Base-by-base conservation (phyloP, 2,113 vertebrate species). In the Hydropotes inermis region DNA sequence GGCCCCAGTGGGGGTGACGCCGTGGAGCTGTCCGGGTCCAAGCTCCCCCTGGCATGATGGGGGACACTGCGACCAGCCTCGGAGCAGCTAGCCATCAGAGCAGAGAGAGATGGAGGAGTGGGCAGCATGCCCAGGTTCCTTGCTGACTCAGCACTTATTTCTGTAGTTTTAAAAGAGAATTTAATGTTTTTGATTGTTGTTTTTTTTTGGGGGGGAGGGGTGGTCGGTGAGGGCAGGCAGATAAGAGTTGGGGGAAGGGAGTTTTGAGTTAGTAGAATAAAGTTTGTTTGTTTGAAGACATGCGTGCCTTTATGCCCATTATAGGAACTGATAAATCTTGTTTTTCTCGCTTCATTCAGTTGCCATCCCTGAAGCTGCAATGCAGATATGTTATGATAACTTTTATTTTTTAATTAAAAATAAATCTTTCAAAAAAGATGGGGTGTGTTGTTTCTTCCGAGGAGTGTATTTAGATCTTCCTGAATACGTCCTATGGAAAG, bases 351-450 rank as follows among this genome's bases (percentile, higher is more conserved):
- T 98, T 98, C 45, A 54, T 98, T 90, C 92, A 98, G 97, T 94
- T 98, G 92, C 54, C 95, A 94, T 98, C 98, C 98, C 95, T 96
- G 95, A 98, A 98, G 98, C 98, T 98, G 98, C 98, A 98, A 98
- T 95, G 87, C 97, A 98, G 98, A 98, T 98, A 98, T 98, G 98
- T 98, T 98, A 98, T 99, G 98, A 99, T 98, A 98, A 99, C 98
- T 78, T 99, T 98, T 99, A 99, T 99, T 99, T 99, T 99, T 99
- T 99, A 99, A 99, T 99, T 98, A 99, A 99, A 99, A 97, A 97
- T 96, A 99, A 99, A 98, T 98, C 96, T 98, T 98, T 98, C 89
- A 97, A 98, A 81, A 98, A 98, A 1, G 74, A 3, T 17, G 60
- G 43, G 74, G 87, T 94, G 91, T 89, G 94, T 36, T 85, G 61